Base-by-base conservation (phyloP, 2,888 invertebrate genomes). In the Neoascia interrupta region DNA sequence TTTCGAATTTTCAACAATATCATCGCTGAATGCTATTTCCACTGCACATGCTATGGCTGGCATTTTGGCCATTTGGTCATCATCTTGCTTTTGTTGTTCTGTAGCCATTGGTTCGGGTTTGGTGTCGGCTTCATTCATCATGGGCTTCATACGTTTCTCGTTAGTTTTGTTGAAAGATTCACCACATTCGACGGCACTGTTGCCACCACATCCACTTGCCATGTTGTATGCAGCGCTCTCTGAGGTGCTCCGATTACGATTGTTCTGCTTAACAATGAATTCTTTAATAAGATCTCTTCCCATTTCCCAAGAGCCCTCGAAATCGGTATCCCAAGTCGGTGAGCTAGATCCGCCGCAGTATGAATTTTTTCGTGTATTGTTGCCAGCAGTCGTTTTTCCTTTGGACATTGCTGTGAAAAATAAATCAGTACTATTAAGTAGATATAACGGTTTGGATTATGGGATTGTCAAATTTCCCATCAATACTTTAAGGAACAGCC, bases 251-350 rank as follows among this genome's bases (percentile, higher is more conserved):
- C 84, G 83, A 83, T 86, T 85, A 23, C 85, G 84, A 72, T 82
- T 84, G 70, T 86, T 85, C 81, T 84, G 83, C 56, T 83, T 84
- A 5, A 83, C 74, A 39, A 86, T 82, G 73, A 86, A 87, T 79
- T 87, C 87, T 60, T 85, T 84, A n/a, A 86, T 86, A 36, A 86
- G 73, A 84, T 87, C 86, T 53, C 84, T 84, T 34, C 86, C 86
- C 87, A 87, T 87, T 83, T 87, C 87, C 87, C 87, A 87, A 69
- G 85, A 84, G 21, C 86, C 87, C 74, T 85, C 85, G 58, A 87
- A 87, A 82, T 87, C 85, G 16, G 86, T 86, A 81, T 87, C 87
- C 87, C 87, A 87, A 66, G 83, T 81, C 54, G 85, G 84, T 16
- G 85, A 84, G 23, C 82, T 81, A 36, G 82, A 83, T 37, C 84